Percentiles rank a stretch among this genome's conserved stretches.
Conservation (phyloP, 2,888 invertebrate genomes). For the Oeneis ivallda region DNA sequence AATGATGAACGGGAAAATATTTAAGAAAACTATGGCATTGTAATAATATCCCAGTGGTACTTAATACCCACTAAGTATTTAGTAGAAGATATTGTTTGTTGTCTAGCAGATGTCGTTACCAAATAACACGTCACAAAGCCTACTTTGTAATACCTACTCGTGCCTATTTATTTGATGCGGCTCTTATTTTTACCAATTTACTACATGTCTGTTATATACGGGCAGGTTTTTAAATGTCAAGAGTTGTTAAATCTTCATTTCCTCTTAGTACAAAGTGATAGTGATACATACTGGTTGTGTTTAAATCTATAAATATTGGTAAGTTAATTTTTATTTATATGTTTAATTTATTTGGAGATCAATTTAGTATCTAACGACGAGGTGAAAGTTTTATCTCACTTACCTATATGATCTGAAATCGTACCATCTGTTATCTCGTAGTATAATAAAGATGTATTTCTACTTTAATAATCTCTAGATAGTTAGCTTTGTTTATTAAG, state of each 20-base stretch:
- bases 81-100: not conserved
- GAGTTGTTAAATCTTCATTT: conserved; percentile 28
- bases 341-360: not conserved
- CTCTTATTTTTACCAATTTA: conserved; percentile 23
- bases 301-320: conserved; percentile 20
- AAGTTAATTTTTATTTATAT: conserved; percentile 15
- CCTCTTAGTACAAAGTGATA: conserved; percentile 9
- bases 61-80: conserved; percentile 20
- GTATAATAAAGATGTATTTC: too few species aligned
- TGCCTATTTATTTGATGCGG: not conserved
- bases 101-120: not conserved
- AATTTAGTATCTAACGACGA: not conserved
- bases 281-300: conserved; percentile 10
- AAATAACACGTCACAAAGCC: not conserved
- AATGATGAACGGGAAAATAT: conserved; percentile 29
- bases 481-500: not conserved
- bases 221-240: conserved; percentile 24
- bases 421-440: too few species aligned
- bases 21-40: conserved; percentile 13
- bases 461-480: too few species aligned
- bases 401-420: too few species aligned
- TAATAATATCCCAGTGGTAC: conserved; percentile 21
- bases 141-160: not conserved
- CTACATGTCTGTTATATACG: conserved; percentile 25
- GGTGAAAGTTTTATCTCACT: not conserved